A percentile compares a stretch with the other conserved stretches of the same genome.
Conservation (phyloP, 2,888 invertebrate genomes). For the Polietes domitor region DNA sequence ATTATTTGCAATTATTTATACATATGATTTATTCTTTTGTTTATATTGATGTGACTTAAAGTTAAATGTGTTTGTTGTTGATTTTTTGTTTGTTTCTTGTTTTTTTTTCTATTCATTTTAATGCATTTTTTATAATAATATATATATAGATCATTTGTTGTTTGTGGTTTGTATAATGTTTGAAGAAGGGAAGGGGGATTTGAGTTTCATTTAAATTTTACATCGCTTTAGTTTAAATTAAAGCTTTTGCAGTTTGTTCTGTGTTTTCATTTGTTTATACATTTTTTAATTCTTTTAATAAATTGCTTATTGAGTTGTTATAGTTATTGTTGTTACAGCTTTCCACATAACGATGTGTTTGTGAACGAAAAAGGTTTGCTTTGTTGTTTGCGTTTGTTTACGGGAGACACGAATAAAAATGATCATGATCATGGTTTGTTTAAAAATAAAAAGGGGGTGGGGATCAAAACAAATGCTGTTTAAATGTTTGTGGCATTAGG, state of each 20-base stretch:
- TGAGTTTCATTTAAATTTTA: conserved; percentile 37
- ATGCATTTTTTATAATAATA: conserved; percentile 48
- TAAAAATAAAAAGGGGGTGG: background rate
- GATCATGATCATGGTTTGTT: background rate
- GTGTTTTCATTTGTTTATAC: conserved; percentile 29
- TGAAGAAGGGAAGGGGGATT: conserved; percentile 29
- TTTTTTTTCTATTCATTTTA: conserved; percentile 43
- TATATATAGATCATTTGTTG: conserved; percentile 40
- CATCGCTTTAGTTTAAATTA: conserved; percentile 41
- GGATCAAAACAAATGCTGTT: background rate
- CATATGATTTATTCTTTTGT: conserved; percentile 58
- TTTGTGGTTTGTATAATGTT: conserved; percentile 39
- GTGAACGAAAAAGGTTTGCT: background rate
- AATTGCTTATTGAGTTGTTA: background rate
- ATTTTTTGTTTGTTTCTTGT: conserved; percentile 22
- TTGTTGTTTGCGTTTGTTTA: too few relatives aligned
- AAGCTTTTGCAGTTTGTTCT: conserved; percentile 20
- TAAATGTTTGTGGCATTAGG: background rate
- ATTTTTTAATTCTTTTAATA: conserved; percentile 27
- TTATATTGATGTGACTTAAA: conserved; percentile 60
- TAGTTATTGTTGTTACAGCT: background rate
- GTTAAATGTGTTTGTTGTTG: conserved; percentile 56
- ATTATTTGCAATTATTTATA: conserved; percentile 64
- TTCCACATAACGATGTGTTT: background rate
- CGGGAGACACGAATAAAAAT: too few relatives aligned